Base-by-base conservation (phyloP, 2,113 vertebrate species). In the Upupa epops region DNA sequence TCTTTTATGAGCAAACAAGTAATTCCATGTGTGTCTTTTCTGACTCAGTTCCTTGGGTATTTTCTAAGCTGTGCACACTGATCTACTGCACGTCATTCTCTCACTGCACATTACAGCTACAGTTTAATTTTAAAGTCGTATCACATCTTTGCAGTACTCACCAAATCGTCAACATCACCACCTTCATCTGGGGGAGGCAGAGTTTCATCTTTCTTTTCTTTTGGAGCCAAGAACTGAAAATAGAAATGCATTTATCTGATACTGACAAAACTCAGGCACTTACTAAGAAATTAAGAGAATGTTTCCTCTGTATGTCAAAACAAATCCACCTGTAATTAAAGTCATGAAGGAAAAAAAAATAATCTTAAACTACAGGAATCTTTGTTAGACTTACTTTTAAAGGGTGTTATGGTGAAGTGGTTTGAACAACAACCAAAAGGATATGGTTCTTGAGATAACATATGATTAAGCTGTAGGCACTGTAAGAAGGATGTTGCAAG, bases 161-260 rank as follows among this genome's bases (percentile, higher is more conserved):
- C 99, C 98, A 99, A 97, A 94, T 99, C 99, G 94, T 99, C 99
- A 36, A 99, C 98, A 83, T 99, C 99, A 65, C 98, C 99, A 52
- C 95, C 96, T 82, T 99, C 98, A 56, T 98, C 97, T 69, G 75
- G 26, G 24, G 69, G 32, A 31, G 97, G 92, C 13, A 93, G 63
- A 36, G 75, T 87, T 88, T 97, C 97, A 25, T 90, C 94, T 79
- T 97, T 90, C 81, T 96, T 97, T 84, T 98, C 98, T 85, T 97
- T 98, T 2, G 92, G 86, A 34, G 95, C 90, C 89, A 99, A 96
- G 96, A 99, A 99, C 99, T 99, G 95, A 72, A 92, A 94, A 92
- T 2, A 94, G 49, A 92, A 82, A 75, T 15, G 14, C 11, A 80
- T 76, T 73, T 61, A 46, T 72, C 17, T 10, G 13, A 81, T 55